A percentile compares a stretch with the other conserved stretches of the same genome.
Conservation (phyloP, 2,113 vertebrate genomes). For the Eubucco bourcierii region DNA sequence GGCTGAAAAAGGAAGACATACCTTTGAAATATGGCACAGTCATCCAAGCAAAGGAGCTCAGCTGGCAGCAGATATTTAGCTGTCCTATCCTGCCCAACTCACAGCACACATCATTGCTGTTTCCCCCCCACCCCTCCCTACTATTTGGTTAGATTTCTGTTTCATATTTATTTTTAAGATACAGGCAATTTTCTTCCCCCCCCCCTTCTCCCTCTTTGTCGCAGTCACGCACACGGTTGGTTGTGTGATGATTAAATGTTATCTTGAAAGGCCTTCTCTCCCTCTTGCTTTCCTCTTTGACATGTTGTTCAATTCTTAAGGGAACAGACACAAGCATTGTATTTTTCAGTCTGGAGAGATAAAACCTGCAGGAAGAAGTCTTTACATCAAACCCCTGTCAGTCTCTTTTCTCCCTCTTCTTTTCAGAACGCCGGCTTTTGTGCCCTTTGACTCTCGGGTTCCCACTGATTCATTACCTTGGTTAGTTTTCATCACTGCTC, state of each 20-base stretch:
- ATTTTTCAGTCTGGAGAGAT: slow-evolving; percentile 23
- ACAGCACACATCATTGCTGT: not conserved
- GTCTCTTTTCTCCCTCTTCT: slow-evolving; percentile 24
- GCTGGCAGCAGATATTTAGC: not conserved
- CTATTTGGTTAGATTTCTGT: not conserved
- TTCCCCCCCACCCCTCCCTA: too few relatives aligned
- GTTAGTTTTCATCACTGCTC: slow-evolving; percentile 39
- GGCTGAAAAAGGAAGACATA: not conserved
- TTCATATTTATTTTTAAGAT: not conserved
- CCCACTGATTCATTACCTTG: not conserved
- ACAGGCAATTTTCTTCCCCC: not conserved
- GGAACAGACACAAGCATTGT: slow-evolving; percentile 11
- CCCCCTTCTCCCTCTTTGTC: not conserved
- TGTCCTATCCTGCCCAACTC: not conserved
- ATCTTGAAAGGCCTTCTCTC: not conserved
- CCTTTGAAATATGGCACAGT: not conserved
- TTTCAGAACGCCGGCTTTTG: not conserved
- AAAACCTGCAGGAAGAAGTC: slow-evolving; percentile 51
- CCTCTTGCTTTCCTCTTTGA: not conserved
- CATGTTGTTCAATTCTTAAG: not conserved
- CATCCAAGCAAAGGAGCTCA: not conserved
- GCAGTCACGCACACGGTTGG: not conserved
- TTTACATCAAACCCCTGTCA: slow-evolving; percentile 32
- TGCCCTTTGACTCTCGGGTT: slow-evolving; percentile 45
- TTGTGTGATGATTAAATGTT: slow-evolving; percentile 33